Percentiles rank a stretch among this genome's conserved stretches.
phyloP scores from a whole-genome alignment of 2,797 vertebrate species.

The Helarctos malayanus region DNA sequence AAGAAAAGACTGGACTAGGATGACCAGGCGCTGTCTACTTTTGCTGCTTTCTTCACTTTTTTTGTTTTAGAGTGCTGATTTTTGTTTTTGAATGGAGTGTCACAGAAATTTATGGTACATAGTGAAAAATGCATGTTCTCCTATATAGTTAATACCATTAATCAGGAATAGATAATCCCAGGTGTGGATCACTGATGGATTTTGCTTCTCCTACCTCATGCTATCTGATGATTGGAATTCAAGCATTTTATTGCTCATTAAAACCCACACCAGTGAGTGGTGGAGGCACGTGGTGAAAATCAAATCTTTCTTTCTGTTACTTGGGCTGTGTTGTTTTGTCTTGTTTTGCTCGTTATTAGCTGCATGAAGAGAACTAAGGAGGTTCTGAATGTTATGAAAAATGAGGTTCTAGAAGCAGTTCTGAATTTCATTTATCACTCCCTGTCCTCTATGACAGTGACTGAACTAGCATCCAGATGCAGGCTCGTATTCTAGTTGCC shows the following conservation, averaged over 20 bases:
- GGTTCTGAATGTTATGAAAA: conserved; percentile 35
- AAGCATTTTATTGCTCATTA: conserved; percentile 45
- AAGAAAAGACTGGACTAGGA: not conserved
- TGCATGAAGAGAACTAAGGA: not conserved
- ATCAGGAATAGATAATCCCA: not conserved
- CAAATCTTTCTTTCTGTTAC: not conserved
- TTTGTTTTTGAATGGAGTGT: conserved; percentile 20
- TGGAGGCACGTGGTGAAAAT: conserved; percentile 17
- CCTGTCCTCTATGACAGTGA: not conserved
- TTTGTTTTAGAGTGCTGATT: not conserved
- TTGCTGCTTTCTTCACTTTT: not conserved
- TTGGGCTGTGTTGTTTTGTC: too few species aligned
- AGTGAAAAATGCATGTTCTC: not conserved
- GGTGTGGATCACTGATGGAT: not conserved
- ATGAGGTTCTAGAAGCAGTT: conserved; percentile 28
- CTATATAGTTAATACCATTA: not conserved
- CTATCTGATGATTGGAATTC: conserved; percentile 29
- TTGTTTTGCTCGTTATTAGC: not conserved
- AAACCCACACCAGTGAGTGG: conserved; percentile 17
- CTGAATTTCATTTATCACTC: conserved; percentile 14
- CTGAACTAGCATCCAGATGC: not conserved
- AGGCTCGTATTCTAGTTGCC: not conserved
- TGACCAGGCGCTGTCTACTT: not conserved
- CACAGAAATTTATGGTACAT: conserved; percentile 8
- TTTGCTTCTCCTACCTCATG: not conserved